phyloP scores from a whole-genome alignment of 2,797 vertebrate species.

The Onychomys torridus region DNA sequence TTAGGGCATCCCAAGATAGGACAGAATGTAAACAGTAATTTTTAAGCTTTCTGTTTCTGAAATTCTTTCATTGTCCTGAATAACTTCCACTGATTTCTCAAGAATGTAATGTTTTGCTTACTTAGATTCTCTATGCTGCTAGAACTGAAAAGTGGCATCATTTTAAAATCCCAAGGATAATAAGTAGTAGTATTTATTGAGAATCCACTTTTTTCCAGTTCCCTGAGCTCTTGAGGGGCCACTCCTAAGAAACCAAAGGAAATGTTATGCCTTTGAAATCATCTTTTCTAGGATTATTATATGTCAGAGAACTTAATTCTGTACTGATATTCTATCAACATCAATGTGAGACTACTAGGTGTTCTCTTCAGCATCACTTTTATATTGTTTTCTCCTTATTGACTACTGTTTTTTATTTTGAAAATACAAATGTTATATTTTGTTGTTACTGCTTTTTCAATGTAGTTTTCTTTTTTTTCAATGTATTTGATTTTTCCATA shows the following conservation, averaged over 20 bases:
- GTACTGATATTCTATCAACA: background rate
- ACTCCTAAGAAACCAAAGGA: background rate
- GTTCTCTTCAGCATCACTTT: background rate
- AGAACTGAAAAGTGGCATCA: background rate
- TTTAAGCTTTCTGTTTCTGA: background rate
- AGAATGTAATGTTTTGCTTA: background rate
- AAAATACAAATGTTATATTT: background rate
- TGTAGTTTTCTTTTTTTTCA: background rate
- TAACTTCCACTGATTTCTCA: background rate
- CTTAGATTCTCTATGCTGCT: background rate
- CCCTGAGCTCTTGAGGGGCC: background rate
- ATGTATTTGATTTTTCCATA: background rate
- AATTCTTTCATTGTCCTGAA: background rate
- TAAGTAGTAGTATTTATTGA: background rate
- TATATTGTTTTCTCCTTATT: background rate
- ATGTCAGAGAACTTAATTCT: background rate
- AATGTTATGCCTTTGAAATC: background rate
- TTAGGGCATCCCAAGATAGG: background rate
- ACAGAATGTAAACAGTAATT: background rate
- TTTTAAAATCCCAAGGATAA: background rate
- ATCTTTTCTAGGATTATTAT: background rate
- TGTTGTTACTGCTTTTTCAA: background rate
- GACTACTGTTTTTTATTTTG: background rate
- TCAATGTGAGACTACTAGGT: background rate
- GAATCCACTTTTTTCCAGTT: background rate